Evolutionary conservation across 2,888 invertebrate genomes (phyloP).

Genomic region (Metalampra italica): DNA sequence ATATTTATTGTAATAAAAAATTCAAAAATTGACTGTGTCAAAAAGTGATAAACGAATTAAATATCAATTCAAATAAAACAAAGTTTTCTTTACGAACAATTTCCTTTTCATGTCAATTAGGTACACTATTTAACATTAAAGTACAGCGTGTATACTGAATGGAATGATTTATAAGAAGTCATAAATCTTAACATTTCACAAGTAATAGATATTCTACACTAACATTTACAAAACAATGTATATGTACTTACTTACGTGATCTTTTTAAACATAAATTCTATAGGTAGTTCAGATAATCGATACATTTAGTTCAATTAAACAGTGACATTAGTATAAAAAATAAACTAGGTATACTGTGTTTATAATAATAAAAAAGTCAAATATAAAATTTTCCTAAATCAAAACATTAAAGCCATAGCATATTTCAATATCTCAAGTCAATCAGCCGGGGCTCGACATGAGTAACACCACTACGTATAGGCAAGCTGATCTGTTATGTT

Average conservation of each 20-base stretch:
- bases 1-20: conserved; percentile 72
- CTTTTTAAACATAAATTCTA: too few relatives aligned
- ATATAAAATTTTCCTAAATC: too few relatives aligned
- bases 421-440: conserved; percentile 7
- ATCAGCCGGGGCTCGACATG: not conserved
- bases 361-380: too few relatives aligned
- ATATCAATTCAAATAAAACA: conserved; percentile 38
- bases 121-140: not conserved
- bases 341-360: too few relatives aligned
- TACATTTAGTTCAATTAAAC: too few relatives aligned
- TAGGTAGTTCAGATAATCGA: too few relatives aligned
- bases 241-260: too few relatives aligned
- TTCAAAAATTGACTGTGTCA: conserved; percentile 58
- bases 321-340: too few relatives aligned
- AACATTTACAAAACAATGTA: too few relatives aligned
- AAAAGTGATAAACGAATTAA: conserved; percentile 66
- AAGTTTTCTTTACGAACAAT: conserved; percentile 19
- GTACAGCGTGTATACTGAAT: not conserved
- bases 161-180: not conserved
- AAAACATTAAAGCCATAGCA: conserved; percentile 4
- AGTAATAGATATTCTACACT: too few relatives aligned
- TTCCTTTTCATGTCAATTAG: not conserved
- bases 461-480: not conserved
- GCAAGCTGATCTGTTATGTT: not conserved
- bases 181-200: too few relatives aligned